Conservation (phyloP, 2,797 vertebrate species). For the Lepilemur ruficaudatus region DNA sequence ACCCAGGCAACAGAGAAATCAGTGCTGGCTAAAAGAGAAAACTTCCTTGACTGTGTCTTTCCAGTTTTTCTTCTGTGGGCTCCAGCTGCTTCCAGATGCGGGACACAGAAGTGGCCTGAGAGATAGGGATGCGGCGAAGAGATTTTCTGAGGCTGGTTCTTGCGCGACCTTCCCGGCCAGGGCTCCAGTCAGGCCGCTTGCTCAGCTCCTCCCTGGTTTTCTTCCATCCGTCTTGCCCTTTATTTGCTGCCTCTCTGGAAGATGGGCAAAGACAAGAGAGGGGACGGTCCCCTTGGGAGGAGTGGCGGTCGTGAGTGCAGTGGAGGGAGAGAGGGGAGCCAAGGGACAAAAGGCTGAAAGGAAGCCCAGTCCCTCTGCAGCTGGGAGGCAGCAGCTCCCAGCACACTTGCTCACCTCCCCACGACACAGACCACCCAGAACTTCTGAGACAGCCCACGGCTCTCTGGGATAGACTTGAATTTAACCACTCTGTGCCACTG, state of each 20-base stretch:
- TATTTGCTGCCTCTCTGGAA: not conserved
- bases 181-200: rapidly evolving
- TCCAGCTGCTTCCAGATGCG: not conserved
- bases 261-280: not conserved
- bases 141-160: not conserved
- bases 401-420: not conserved
- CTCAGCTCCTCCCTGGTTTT: not conserved
- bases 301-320: rapidly evolving
- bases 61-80: not conserved
- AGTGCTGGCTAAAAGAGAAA: not conserved
- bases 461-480: not conserved
- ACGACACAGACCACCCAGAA: not conserved
- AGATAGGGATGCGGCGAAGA: rapidly evolving
- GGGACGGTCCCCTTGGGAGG: not conserved
- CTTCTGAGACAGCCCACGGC: rapidly evolving
- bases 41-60: not conserved
- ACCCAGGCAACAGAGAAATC: not conserved
- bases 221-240: not conserved
- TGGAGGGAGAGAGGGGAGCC: no score
- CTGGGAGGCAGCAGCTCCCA: not conserved
- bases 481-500: not conserved
- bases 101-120: not conserved
- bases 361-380: not conserved
- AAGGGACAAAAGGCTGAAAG: not conserved
- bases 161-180: not conserved